Percentiles rank a stretch among this genome's conserved stretches.
Conservation (phyloP, 2,888 invertebrate genomes). For the Tuta absoluta region DNA sequence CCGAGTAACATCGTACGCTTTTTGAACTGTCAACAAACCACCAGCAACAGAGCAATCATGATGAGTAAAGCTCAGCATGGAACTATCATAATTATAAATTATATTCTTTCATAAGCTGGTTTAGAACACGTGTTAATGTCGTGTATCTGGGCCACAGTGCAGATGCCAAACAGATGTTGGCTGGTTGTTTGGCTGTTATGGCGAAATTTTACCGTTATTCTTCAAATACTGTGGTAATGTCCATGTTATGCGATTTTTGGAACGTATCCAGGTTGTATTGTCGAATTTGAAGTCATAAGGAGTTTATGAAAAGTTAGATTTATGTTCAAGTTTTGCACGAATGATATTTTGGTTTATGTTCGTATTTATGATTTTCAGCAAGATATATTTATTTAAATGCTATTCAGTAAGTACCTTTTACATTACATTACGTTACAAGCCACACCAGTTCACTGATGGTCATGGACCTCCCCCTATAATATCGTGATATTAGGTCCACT, state of each 20-base stretch:
- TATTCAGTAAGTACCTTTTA: no score
- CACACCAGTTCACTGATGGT: no score
- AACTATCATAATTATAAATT: constrained; percentile 16
- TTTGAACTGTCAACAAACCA: constrained; percentile 1
- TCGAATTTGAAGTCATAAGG: neutral
- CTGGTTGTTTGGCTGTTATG: constrained; percentile 29
- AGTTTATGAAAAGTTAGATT: neutral
- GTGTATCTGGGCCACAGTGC: constrained; percentile 32
- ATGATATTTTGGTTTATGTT: no score
- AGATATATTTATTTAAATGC: no score
- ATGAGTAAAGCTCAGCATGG: constrained; percentile 21
- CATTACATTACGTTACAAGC: no score
- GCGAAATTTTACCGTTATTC: constrained; percentile 33
- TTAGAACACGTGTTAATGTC: constrained; percentile 31
- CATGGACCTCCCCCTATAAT: no score
- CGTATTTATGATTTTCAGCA: no score
- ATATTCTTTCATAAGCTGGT: constrained; percentile 24
- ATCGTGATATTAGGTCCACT: no score
- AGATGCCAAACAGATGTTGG: constrained; percentile 40
- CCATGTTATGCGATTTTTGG: constrained; percentile 30
- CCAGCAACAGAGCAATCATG: neutral
- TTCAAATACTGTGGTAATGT: constrained; percentile 18
- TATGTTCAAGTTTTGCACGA: no score
- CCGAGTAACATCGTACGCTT: no score
- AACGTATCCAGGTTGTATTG: neutral